Conservation (phyloP, 2,888 invertebrate genomes). For the Dolichopus griseipennis region DNA sequence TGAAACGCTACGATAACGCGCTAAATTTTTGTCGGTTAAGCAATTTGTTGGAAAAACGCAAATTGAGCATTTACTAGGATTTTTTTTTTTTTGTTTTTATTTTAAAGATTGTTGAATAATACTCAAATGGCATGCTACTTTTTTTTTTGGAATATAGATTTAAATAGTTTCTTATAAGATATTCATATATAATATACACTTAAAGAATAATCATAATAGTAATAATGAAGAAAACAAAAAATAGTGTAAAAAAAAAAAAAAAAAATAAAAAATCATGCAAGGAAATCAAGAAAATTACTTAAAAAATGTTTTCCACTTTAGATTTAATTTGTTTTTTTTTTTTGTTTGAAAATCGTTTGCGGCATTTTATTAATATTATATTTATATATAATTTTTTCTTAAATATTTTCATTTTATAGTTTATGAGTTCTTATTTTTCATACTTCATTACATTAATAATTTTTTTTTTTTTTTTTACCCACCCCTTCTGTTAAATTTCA, state of each 20-base stretch:
- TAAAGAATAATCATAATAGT: no score
- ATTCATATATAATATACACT: no score
- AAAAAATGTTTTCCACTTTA: neutral
- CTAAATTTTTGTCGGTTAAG: slow-evolving; percentile 25
- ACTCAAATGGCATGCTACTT: slow-evolving; percentile 7
- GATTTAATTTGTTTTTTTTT: no score
- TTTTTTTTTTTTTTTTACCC: no score
- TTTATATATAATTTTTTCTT: neutral
- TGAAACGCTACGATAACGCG: slow-evolving; percentile 23
- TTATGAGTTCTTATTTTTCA: no score
- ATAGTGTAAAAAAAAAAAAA: no score
- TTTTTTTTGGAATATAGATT: neutral
- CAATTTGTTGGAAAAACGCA: slow-evolving; percentile 25
- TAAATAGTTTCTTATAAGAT: neutral
- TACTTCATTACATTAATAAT: no score
- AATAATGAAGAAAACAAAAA: no score
- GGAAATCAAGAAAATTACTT: slow-evolving; percentile 6
- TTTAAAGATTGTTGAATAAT: slow-evolving; percentile 13
- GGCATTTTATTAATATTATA: neutral
- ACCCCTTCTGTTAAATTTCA: no score
- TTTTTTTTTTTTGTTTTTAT: neutral
- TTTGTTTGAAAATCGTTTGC: neutral
- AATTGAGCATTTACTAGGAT: slow-evolving; percentile 23
- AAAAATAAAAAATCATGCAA: neutral
- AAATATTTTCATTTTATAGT: no score